Evolutionary conservation across 2,888 invertebrate species (phyloP).

Genomic region (Drosophila mulleri): DNA sequence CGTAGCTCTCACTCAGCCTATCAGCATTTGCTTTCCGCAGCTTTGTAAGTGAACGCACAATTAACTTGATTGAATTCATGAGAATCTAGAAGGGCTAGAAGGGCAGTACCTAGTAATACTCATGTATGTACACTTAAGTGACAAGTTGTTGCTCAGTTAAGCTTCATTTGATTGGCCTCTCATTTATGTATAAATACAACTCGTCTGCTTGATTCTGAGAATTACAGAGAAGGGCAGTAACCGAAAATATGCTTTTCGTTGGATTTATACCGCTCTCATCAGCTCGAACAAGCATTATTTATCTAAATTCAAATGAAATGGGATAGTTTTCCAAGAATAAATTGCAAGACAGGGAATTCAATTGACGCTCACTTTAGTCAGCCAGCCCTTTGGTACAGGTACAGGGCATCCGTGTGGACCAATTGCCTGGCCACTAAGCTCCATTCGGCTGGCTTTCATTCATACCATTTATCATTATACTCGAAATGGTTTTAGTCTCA

Average conservation of each 20-base stretch:
- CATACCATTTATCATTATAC: slow-evolving; percentile 48
- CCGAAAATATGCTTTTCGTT: too few relatives aligned
- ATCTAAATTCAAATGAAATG: too few relatives aligned
- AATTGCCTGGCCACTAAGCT: slow-evolving; percentile 3
- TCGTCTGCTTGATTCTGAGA: background rate
- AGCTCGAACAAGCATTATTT: too few relatives aligned
- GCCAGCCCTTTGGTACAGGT: background rate
- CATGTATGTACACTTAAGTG: too few relatives aligned
- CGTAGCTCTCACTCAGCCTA: background rate
- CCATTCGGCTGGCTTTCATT: slow-evolving; percentile 3
- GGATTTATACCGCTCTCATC: background rate
- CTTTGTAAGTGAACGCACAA: background rate
- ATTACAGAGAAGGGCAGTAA: background rate
- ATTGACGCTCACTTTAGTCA: too few relatives aligned
- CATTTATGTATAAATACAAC: background rate
- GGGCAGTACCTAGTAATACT: background rate
- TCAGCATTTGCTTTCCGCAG: background rate
- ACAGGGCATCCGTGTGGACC: background rate
- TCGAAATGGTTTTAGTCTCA: slow-evolving; percentile 20
- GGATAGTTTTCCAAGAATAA: too few relatives aligned
- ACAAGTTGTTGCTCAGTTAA: background rate
- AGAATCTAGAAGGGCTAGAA: background rate
- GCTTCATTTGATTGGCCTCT: background rate
- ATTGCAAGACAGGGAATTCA: too few relatives aligned
- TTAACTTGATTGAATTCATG: background rate